phyloP scores from a whole-genome alignment of 2,797 vertebrate species.

The Falco columbarius region DNA sequence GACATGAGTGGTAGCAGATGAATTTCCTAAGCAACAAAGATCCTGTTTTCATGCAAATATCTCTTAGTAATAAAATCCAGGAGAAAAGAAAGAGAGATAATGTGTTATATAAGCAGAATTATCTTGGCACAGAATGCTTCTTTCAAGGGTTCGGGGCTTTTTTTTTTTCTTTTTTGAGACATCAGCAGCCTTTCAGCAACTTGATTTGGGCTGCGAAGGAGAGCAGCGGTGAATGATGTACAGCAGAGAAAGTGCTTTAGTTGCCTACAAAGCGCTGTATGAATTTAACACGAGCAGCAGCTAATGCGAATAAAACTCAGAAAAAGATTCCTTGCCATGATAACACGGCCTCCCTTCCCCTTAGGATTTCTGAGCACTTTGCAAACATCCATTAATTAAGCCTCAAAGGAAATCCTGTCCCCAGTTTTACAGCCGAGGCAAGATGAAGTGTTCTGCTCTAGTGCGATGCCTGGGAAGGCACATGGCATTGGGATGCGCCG shows the following conservation, averaged over 20 bases:
- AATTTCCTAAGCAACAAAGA: constrained; percentile 62
- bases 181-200: not conserved
- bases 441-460: not conserved
- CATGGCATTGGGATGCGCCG: fast-evolving
- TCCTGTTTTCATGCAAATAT: constrained; percentile 68
- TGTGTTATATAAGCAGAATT: constrained; percentile 65
- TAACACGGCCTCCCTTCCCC: not conserved
- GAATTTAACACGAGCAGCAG: not conserved
- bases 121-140: constrained; percentile 12
- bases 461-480: not conserved
- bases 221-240: not conserved
- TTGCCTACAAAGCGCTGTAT: not conserved
- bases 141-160: not conserved
- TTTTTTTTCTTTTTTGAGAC: not conserved
- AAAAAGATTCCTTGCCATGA: not conserved
- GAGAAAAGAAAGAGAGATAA: constrained; percentile 38
- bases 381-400: not conserved
- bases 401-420: not conserved
- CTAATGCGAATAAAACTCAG: not conserved
- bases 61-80: constrained; percentile 48
- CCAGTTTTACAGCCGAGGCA: not conserved
- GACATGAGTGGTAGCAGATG: constrained; percentile 11
- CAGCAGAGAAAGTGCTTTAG: not conserved
- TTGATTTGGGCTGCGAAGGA: not conserved
- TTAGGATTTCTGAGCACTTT: not conserved